Conservation (phyloP, 2,888 invertebrate species). For the Tyria jacobaeae region DNA sequence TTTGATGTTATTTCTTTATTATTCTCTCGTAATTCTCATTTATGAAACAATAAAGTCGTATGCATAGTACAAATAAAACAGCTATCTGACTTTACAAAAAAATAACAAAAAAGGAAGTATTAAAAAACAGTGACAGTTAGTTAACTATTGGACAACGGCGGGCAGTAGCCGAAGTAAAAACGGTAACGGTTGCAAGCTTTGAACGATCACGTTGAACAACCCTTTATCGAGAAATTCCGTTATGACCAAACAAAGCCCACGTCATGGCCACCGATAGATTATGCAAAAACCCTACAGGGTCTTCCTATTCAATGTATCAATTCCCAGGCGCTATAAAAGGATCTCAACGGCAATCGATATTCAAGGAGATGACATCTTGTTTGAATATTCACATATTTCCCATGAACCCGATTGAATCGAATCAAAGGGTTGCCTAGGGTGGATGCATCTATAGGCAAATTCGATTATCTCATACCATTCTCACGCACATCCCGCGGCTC, state of each 20-base stretch:
- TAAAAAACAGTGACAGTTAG: constrained; percentile 44
- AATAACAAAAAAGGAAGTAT: constrained; percentile 29
- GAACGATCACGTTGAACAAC: constrained; percentile 75
- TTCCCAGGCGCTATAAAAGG: constrained; percentile 83
- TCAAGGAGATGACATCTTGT: constrained; percentile 86
- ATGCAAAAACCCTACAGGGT: constrained; percentile 80
- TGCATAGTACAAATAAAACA: constrained; percentile 62
- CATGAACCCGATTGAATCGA: constrained; percentile 74
- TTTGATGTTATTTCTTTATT: constrained; percentile 49
- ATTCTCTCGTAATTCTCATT: constrained; percentile 47
- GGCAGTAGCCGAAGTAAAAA: constrained; percentile 75
- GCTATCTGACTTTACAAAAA: constrained; percentile 53
- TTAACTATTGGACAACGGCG: constrained; percentile 55
- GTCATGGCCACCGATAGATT: constrained; percentile 78
- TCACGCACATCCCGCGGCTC: constrained; percentile 82
- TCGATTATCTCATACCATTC: constrained; percentile 84
- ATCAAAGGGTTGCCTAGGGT: constrained; percentile 78
- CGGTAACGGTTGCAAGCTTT: constrained; percentile 77
- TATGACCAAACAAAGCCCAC: constrained; percentile 71
- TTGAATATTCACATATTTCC: constrained; percentile 85
- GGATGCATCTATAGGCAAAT: constrained; percentile 85
- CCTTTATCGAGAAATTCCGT: constrained; percentile 78
- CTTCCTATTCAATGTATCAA: constrained; percentile 84
- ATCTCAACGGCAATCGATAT: constrained; percentile 84
- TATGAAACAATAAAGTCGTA: constrained; percentile 51